phyloP scores from a whole-genome alignment of 2,797 vertebrate species.

The Falco cherrug region DNA sequence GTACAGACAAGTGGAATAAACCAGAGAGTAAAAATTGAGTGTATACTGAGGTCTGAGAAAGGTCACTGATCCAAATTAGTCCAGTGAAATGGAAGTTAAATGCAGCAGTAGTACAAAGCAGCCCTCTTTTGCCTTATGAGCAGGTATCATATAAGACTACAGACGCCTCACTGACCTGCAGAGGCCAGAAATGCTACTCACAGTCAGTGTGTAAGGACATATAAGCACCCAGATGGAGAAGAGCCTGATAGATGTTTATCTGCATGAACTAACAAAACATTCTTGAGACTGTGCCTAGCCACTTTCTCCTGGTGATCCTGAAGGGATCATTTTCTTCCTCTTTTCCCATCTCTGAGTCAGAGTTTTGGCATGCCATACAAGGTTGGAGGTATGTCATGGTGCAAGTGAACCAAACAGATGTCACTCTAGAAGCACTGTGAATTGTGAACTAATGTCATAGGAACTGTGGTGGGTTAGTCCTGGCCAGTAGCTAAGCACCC shows the following conservation, averaged over 20 bases:
- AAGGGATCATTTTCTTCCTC: neutral
- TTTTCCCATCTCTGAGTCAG: neutral
- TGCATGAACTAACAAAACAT: neutral
- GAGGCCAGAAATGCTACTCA: neutral
- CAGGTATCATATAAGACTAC: neutral
- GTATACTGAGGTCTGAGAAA: neutral
- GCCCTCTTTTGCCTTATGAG: neutral
- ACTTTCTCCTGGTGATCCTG: neutral
- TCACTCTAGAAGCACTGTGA: neutral
- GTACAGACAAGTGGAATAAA: neutral
- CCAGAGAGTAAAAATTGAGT: neutral
- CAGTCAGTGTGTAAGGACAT: neutral
- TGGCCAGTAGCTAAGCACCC: neutral
- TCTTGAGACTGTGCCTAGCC: neutral
- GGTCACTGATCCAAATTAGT: neutral
- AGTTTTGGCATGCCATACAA: neutral
- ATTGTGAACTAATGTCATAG: neutral
- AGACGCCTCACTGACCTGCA: neutral
- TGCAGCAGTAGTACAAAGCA: neutral
- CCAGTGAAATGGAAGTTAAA: neutral
- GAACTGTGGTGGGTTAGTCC: neutral
- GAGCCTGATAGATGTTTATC: neutral
- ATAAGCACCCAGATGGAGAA: neutral
- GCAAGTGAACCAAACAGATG: neutral
- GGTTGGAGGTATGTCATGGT: neutral